Evolutionary conservation across 2,888 invertebrate genomes (phyloP), one percentile per base, ranked within the genome.

Genomic region (Cheilosia pagana): DNA sequence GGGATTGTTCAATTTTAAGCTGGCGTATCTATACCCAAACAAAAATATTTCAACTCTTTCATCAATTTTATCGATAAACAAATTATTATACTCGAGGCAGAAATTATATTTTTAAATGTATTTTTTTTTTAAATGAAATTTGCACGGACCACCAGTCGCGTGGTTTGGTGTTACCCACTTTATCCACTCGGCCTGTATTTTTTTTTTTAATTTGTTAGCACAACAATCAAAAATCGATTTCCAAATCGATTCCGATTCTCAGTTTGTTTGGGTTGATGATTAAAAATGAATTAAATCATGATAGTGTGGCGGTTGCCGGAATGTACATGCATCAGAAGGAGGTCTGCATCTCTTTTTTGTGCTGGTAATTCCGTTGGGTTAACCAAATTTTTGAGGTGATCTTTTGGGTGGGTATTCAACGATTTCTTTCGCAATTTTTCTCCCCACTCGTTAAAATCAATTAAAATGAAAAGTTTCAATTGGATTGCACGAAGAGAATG

Each of bases 381-480:
- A 74, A 78, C 74, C 74, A 74, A 75, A 79, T 70, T 79, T 70
- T 25, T 53, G 52, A 48, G 60, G 50, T 59, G 74, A 63, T 62
- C 70, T 41, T 70, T 62, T 52, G 48, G 35, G n/a, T 45, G 48
- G 57, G 28, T 35, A 23, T 43, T 35, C n/a, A 7, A 16, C 12
- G 21, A 21, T 48, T 48, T 48, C 19, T 1, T 31, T 50, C 19
- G 4, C 3, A 14, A 14, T 10, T 50, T 1, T 16, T 23, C 1
- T 2, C 28, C 28, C 28, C 8, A 7, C 53, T 55, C 53, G 83
- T 70, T 68, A 68, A 78, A 78, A 78, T 79, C 83, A 85, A 85
- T 85, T 85, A 75, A 85, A 85, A 59, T 43, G 53, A 70, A 83
- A 78, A 70, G 43, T 71, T 71, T 68, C 78, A 63, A 59, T 78